Evolutionary conservation across 2,888 invertebrate species (phyloP).

Genomic region (Salpingus planirostris): DNA sequence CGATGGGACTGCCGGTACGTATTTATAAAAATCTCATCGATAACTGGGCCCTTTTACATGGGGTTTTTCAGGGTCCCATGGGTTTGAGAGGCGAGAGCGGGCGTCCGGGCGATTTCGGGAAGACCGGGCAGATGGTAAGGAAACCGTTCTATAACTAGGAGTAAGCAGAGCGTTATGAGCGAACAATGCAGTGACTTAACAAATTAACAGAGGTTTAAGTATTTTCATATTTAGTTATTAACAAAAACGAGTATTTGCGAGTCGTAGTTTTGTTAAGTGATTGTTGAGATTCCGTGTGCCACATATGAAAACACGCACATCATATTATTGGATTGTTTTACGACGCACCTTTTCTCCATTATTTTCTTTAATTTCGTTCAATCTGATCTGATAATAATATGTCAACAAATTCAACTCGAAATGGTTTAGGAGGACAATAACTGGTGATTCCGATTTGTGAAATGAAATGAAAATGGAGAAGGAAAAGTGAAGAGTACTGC

Average conservation of each 20-base stretch:
- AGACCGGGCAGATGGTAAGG: constrained; percentile 72
- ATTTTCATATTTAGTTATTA: constrained; percentile 19
- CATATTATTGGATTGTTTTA: constrained; percentile 28
- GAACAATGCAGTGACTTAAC: constrained; percentile 39
- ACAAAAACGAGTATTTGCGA: constrained; percentile 8
- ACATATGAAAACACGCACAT: too few species aligned
- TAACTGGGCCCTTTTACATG: not conserved
- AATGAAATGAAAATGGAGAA: too few species aligned
- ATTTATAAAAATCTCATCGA: too few species aligned
- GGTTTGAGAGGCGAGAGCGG: constrained; percentile 70
- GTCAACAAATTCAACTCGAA: too few species aligned
- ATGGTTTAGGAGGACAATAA: constrained; percentile 37
- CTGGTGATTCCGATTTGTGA: constrained; percentile 31
- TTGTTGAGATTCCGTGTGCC: constrained; percentile 16
- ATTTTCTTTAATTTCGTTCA: too few species aligned
- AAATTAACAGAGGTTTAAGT: constrained; percentile 27
- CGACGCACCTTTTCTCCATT: constrained; percentile 15
- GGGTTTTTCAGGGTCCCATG: constrained; percentile 60
- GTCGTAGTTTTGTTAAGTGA: constrained; percentile 21
- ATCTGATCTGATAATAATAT: too few species aligned
- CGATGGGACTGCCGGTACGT: constrained; percentile 94
- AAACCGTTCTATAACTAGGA: constrained; percentile 37
- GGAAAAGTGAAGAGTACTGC: too few species aligned
- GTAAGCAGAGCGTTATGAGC: constrained; percentile 29
- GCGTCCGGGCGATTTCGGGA: constrained; percentile 62